Percentiles rank a stretch among this genome's conserved stretches.
Evolutionary conservation across 2,888 invertebrate genomes (phyloP).

Genomic region (Mesodorylaimus sp.): DNA sequence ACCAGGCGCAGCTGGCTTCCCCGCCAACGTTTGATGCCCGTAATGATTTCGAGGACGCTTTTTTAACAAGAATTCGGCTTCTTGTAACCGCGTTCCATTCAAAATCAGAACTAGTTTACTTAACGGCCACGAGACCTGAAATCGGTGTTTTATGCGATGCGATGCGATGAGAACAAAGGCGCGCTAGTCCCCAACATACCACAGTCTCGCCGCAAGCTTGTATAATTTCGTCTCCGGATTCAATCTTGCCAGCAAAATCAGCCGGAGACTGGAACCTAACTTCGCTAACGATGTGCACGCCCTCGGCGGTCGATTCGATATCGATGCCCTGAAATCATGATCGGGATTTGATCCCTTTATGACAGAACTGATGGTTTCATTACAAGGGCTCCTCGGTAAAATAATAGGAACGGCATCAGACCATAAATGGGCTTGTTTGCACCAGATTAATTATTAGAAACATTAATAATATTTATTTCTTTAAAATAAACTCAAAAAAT

Average conservation of each 20-base stretch:
- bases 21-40: constrained; percentile 5
- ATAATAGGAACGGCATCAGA: too few species aligned
- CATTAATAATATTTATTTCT: neutral
- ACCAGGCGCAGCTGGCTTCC: constrained; percentile 4
- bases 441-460: too few species aligned
- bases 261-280: constrained; percentile 79
- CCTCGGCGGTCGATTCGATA: constrained; percentile 63
- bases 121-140: constrained; percentile 58
- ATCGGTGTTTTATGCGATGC: constrained; percentile 4
- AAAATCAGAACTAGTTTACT: constrained; percentile 50
- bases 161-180: neutral
- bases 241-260: constrained; percentile 72
- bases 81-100: constrained; percentile 41
- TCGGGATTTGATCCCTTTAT: too few species aligned
- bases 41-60: neutral
- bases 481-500: constrained; percentile 5
- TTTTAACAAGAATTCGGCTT: constrained; percentile 33
- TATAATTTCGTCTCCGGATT: constrained; percentile 86
- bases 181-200: constrained; percentile 26
- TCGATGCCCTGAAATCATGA: constrained; percentile 56
- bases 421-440: too few species aligned
- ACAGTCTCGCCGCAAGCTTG: constrained; percentile 53
- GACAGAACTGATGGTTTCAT: too few species aligned
- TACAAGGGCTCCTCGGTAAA: too few species aligned
- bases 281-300: constrained; percentile 57